phyloP scores from a whole-genome alignment of 2,113 vertebrate genomes.

The Passer domesticus region DNA sequence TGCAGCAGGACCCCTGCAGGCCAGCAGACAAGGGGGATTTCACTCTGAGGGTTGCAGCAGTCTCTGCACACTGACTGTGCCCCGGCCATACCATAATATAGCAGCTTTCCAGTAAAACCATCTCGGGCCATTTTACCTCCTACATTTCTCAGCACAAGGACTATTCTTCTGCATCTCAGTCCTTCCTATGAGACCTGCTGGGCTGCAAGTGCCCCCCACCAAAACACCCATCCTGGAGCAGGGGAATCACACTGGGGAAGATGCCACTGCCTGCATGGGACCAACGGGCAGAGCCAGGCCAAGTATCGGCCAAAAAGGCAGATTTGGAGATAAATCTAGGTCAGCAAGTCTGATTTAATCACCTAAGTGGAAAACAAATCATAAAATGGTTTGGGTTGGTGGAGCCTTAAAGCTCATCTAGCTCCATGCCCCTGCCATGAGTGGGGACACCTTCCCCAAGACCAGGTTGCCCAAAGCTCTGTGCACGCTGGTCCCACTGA shows the following conservation, averaged over 20 bases:
- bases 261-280: neutral
- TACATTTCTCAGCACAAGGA: neutral
- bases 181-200: neutral
- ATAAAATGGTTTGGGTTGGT: neutral
- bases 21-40: neutral
- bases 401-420: neutral
- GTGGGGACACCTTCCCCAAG: neutral
- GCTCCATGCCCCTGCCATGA: neutral
- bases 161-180: neutral
- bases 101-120: neutral
- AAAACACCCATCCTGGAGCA: neutral
- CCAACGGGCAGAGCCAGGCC: neutral
- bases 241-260: neutral
- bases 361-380: neutral
- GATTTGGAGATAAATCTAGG: neutral
- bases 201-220: neutral
- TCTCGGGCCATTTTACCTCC: neutral
- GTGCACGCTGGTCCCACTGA: rapidly evolving
- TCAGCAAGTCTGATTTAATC: neutral
- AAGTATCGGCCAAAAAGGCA: neutral
- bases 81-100: neutral
- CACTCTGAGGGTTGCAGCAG: neutral
- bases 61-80: neutral
- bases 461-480: neutral
- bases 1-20: neutral